phyloP scores from a whole-genome alignment of 2,797 vertebrate species.

The Esox masquinongy region DNA sequence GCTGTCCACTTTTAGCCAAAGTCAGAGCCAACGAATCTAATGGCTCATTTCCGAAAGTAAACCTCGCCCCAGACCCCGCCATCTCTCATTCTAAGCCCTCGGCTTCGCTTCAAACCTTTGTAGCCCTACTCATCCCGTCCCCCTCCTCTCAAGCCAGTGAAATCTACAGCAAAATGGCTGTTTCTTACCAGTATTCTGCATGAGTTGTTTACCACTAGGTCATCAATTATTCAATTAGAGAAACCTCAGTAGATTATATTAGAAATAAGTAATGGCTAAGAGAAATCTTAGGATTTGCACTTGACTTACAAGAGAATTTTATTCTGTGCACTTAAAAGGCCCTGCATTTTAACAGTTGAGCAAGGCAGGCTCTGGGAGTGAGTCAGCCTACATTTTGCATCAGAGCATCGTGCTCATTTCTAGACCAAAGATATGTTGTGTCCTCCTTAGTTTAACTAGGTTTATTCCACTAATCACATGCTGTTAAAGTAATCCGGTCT shows the following conservation, averaged over 20 bases:
- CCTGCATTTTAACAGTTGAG: neutral
- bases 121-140: neutral
- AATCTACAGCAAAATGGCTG: neutral
- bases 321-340: neutral
- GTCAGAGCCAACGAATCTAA: neutral
- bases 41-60: neutral
- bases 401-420: no score
- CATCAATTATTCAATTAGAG: constrained; percentile 30
- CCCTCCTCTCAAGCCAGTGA: neutral
- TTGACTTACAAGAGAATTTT: neutral
- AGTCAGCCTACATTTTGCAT: neutral
- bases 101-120: neutral
- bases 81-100: neutral
- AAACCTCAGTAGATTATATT: constrained; percentile 25
- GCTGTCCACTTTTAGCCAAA: neutral
- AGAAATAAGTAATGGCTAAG: constrained; percentile 18
- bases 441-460: no score
- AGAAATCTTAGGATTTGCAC: constrained; percentile 8
- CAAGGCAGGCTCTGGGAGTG: neutral
- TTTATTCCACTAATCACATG: no score
- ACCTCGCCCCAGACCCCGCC: neutral
- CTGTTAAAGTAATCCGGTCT: neutral
- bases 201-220: constrained; percentile 24
- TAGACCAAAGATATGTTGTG: no score
- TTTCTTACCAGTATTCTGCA: constrained; percentile 1